phyloP scores from a whole-genome alignment of 2,113 vertebrate genomes.

The Pygathrix nemaeus region DNA sequence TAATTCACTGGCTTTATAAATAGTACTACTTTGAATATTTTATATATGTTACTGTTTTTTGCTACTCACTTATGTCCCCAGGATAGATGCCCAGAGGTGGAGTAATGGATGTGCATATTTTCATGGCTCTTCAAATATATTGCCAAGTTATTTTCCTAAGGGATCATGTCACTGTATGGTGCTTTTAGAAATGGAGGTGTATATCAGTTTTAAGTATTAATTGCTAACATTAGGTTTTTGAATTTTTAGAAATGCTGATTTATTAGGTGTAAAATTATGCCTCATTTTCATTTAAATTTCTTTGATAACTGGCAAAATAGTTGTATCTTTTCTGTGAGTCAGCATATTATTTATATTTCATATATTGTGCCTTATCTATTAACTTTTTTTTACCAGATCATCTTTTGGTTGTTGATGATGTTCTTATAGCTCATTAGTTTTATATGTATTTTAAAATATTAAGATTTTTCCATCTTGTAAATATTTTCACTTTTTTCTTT shows the following conservation, averaged over 20 bases:
- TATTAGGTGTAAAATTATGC: neutral
- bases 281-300: neutral
- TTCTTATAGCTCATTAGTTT: neutral
- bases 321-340: neutral
- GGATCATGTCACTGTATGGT: neutral
- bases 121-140: slow-evolving; percentile 5
- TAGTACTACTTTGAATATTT: neutral
- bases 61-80: neutral
- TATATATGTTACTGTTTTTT: neutral
- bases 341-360: neutral
- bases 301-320: neutral
- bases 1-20: neutral
- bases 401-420: neutral
- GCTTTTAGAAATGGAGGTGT: neutral
- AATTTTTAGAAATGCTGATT: neutral
- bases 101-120: neutral
- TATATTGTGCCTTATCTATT: neutral
- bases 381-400: neutral
- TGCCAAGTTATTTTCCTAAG: neutral
- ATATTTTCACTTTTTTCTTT: neutral
- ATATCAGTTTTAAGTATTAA: neutral
- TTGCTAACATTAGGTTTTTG: neutral
- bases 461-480: neutral
- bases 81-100: neutral
- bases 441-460: slow-evolving; percentile 2